Evolutionary conservation across 2,888 invertebrate genomes (phyloP).

Genomic region (Silvanus unidentatus): DNA sequence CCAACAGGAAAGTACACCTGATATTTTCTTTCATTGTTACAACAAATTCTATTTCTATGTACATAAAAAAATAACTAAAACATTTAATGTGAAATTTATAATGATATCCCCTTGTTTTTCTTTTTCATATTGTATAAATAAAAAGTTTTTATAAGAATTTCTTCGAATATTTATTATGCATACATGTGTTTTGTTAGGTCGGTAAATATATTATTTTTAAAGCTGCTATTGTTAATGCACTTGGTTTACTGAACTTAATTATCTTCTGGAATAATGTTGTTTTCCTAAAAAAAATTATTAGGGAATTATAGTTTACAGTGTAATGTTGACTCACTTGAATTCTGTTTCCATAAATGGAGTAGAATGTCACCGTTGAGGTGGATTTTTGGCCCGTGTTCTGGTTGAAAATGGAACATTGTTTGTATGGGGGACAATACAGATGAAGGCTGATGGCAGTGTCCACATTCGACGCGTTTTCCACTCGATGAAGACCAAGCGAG

Average conservation of each 20-base stretch:
- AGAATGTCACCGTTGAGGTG: conserved; percentile 75
- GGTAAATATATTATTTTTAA: too few relatives aligned
- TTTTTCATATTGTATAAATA: too few relatives aligned
- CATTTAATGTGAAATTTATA: too few relatives aligned
- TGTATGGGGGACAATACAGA: conserved; percentile 91
- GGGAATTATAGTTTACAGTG: conserved; percentile 4
- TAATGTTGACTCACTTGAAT: conserved; percentile 51
- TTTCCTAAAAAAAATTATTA: conserved; percentile 28
- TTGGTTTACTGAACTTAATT: too few relatives aligned
- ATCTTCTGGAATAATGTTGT: conserved; percentile 35
- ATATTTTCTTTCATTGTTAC: too few relatives aligned
- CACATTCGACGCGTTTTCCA: conserved; percentile 88
- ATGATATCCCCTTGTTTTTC: too few relatives aligned
- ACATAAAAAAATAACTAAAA: too few relatives aligned
- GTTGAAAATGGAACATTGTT: conserved; percentile 84
- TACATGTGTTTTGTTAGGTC: too few relatives aligned
- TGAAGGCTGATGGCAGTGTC: conserved; percentile 89
- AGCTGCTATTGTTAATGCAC: too few relatives aligned
- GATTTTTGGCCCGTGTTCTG: conserved; percentile 78
- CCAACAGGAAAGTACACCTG: conserved; percentile 38
- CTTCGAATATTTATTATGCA: too few relatives aligned
- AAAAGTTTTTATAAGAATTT: too few relatives aligned
- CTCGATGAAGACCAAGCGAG: conserved; percentile 87
- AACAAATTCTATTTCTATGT: too few relatives aligned
- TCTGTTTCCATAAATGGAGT: conserved; percentile 82